Evolutionary conservation across 2,797 vertebrate genomes (phyloP).

Genomic region (Pseudochromis fuscus): DNA sequence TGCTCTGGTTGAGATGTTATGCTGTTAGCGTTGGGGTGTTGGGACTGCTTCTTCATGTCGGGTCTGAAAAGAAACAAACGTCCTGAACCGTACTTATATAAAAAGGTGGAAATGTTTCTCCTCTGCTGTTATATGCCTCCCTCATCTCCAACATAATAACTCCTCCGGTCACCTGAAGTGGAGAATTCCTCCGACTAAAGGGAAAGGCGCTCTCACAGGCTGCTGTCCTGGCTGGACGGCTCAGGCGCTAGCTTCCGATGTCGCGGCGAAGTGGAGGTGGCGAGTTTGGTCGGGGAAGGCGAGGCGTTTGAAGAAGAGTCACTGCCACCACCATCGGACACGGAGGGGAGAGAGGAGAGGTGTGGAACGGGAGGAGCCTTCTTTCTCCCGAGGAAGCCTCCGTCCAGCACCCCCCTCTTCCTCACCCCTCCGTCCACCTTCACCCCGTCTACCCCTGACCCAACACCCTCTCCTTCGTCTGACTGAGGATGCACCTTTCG

Average conservation of each 20-base stretch:
- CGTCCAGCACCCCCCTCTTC: slow-evolving; percentile 92
- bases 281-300: slow-evolving; percentile 92
- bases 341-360: slow-evolving; percentile 85
- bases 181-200: slow-evolving; percentile 7
- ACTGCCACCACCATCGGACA: slow-evolving; percentile 85
- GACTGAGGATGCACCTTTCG: slow-evolving; percentile 78
- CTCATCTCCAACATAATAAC: neutral
- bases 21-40: slow-evolving; percentile 18
- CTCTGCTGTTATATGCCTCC: slow-evolving; percentile 12
- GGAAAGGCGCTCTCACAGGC: slow-evolving; percentile 61
- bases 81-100: slow-evolving; percentile 4
- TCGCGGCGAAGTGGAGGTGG: slow-evolving; percentile 88
- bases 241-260: slow-evolving; percentile 89
- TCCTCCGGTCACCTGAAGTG: neutral
- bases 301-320: slow-evolving; percentile 91
- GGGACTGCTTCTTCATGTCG: slow-evolving; percentile 10
- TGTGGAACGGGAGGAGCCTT: slow-evolving; percentile 87
- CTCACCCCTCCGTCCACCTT: slow-evolving; percentile 86
- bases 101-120: slow-evolving; percentile 10
- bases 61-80: slow-evolving; percentile 5
- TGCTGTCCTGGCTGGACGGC: slow-evolving; percentile 88
- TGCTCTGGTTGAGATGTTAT: slow-evolving; percentile 31
- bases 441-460: slow-evolving; percentile 77
- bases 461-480: slow-evolving; percentile 88
- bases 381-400: slow-evolving; percentile 91